Base-by-base conservation (phyloP, 2,888 invertebrate species). In the Hydrotaea cyrtoneurina region DNA sequence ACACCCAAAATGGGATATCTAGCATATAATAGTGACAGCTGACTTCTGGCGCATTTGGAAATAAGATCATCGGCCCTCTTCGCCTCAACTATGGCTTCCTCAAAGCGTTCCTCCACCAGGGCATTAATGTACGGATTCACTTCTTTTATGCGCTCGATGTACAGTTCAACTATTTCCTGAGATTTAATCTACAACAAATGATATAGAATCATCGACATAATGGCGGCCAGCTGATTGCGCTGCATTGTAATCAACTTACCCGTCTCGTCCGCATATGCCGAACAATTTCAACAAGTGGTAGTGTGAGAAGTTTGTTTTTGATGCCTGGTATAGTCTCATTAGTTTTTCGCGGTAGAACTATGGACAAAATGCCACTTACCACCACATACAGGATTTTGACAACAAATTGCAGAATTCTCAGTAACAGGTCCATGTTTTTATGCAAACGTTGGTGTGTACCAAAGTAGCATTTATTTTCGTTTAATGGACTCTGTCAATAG, bases 1-100 rank as follows among this genome's bases (percentile, higher is more conserved):
- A 97, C 94, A 0, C 97, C 97, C 0, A 97, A 93, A 75, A 97
- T 92, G 0, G 97, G 97, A 86, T 94, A 93, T 19, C 93, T 92
- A 2, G 89, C 46, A 62, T 88, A 91, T 1, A 91, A 86, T 31
- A 78, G 71, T 0, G 87, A 50, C 57, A 88, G 69, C 26, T 89
- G 82, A 0, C 82, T 59, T 4, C 83, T 78, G 8, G 86, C 83
- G 13, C 89, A 87, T n/a, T 82, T 79, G 2, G 83, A 78, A 31
- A 92, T 89, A 0, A 90, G 80, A 21, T 90, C 87, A 91, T 96
- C 96, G 0, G 94, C 93, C 7, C 90, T 90, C 64, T 91, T 91
- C 0, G 96, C 96, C 73, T 96, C 96, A 3, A 93, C 91, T 0
- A 95, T 80, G 0, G 96, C 96, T 0, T 92, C 93, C 0, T 92